Conservation (phyloP, 2,888 invertebrate species). For the Physocephala rufipes region DNA sequence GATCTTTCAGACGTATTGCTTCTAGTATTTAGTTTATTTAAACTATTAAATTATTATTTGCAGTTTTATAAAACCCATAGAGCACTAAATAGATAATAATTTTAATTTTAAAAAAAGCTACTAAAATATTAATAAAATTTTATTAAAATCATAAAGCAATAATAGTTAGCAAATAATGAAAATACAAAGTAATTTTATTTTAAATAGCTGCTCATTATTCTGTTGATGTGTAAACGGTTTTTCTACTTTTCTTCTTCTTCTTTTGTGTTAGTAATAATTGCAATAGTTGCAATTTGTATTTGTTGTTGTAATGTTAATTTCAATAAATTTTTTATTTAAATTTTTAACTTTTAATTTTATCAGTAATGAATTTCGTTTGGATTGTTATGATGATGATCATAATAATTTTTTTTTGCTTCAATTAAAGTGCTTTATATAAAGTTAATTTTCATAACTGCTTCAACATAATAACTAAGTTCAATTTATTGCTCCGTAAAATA, state of each 20-base stretch:
- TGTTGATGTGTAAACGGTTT: conserved; percentile 4
- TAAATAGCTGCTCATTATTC: neutral
- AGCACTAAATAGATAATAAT: too few species aligned
- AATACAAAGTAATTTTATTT: conserved; percentile 20
- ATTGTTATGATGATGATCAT: neutral
- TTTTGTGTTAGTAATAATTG: conserved; percentile 20
- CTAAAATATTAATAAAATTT: conserved; percentile 2
- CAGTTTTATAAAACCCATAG: too few species aligned
- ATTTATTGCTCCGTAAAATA: conserved; percentile 35
- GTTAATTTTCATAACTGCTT: too few species aligned
- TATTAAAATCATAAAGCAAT: conserved; percentile 17
- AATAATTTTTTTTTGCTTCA: conserved; percentile 23
- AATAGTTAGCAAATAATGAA: conserved; percentile 26
- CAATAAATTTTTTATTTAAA: conserved; percentile 4
- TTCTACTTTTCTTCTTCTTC: conserved; percentile 8
- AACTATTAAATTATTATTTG: too few species aligned
- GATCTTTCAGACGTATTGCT: too few species aligned
- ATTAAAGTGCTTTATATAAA: conserved; percentile 16
- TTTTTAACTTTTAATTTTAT: too few species aligned
- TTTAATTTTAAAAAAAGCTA: neutral
- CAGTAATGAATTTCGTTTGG: conserved; percentile 18
- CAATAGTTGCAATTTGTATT: conserved; percentile 6
- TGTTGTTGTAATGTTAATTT: conserved; percentile 16
- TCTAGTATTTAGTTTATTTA: too few species aligned
- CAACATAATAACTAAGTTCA: conserved; percentile 22